phyloP scores from a whole-genome alignment of 2,113 vertebrate genomes.

The Odocoileus virginianus region DNA sequence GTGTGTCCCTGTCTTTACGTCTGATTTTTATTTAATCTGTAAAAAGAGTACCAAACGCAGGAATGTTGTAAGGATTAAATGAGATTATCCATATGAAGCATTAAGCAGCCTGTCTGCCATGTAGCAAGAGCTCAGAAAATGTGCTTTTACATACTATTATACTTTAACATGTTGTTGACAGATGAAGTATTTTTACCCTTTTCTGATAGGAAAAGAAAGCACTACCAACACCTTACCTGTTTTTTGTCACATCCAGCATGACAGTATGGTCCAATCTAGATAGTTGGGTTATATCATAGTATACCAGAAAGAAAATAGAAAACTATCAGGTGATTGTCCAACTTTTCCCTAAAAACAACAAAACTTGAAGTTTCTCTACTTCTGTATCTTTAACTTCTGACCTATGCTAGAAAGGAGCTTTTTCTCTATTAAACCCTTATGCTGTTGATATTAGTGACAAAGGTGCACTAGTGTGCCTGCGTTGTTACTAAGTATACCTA shows the following conservation, averaged over 20 bases:
- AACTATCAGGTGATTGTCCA: background rate
- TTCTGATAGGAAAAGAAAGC: background rate
- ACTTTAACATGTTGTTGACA: background rate
- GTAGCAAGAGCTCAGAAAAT: constrained; percentile 6
- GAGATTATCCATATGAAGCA: background rate
- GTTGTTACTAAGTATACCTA: background rate
- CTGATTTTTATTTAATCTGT: constrained; percentile 22
- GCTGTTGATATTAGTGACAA: background rate
- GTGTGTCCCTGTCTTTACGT: background rate
- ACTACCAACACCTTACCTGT: background rate
- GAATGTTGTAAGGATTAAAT: constrained; percentile 40
- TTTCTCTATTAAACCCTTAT: background rate
- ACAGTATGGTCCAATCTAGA: constrained; percentile 38
- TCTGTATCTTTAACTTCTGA: background rate
- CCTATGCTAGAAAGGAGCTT: background rate
- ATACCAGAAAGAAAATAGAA: constrained; percentile 43
- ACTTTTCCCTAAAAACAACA: background rate
- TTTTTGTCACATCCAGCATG: constrained; percentile 59
- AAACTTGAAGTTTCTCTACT: constrained; percentile 7
- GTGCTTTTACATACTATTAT: background rate
- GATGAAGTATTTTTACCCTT: background rate
- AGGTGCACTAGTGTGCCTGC: background rate
- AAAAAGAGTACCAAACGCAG: constrained; percentile 17
- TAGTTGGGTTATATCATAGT: constrained; percentile 40
- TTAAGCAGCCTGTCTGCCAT: background rate